Percentiles rank a stretch among this genome's conserved stretches.
Evolutionary conservation across 2,888 invertebrate genomes (phyloP).

Genomic region (Isotomurus palustris): DNA sequence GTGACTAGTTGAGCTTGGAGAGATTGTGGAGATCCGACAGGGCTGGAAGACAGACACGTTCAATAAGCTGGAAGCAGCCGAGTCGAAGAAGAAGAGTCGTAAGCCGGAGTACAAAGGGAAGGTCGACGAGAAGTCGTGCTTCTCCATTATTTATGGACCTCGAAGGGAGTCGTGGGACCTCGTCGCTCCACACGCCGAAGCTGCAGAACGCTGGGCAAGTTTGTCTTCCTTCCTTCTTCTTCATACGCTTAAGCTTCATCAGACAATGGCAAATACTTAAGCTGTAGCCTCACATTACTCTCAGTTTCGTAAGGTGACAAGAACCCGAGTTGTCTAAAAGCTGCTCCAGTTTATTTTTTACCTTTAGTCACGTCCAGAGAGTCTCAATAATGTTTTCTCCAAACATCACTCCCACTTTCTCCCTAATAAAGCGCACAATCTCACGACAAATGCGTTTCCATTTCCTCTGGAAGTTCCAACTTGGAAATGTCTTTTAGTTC

Average conservation of each 20-base stretch:
- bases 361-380: too few relatives aligned
- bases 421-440: too few relatives aligned
- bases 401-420: too few relatives aligned
- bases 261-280: too few relatives aligned
- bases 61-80: slow-evolving; percentile 49
- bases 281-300: too few relatives aligned
- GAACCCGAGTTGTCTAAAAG: too few relatives aligned
- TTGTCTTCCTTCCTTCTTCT: not conserved
- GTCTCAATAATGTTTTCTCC: too few relatives aligned
- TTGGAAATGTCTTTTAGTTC: too few relatives aligned
- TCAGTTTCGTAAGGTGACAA: too few relatives aligned
- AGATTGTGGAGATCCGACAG: slow-evolving; percentile 50
- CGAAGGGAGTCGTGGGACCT: slow-evolving; percentile 49
- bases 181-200: slow-evolving; percentile 48
- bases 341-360: too few relatives aligned
- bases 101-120: slow-evolving; percentile 12
- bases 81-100: slow-evolving; percentile 42
- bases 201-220: slow-evolving; percentile 48
- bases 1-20: slow-evolving; percentile 49
- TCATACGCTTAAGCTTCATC: not conserved
- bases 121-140: slow-evolving; percentile 48
- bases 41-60: slow-evolving; percentile 53
- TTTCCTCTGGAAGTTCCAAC: too few relatives aligned
- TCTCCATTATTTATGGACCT: slow-evolving; percentile 49
- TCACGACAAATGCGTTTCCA: too few relatives aligned